Evolutionary conservation across 1,140 invertebrate species (phyloP).

Genomic region (Magallana ariakensis): DNA sequence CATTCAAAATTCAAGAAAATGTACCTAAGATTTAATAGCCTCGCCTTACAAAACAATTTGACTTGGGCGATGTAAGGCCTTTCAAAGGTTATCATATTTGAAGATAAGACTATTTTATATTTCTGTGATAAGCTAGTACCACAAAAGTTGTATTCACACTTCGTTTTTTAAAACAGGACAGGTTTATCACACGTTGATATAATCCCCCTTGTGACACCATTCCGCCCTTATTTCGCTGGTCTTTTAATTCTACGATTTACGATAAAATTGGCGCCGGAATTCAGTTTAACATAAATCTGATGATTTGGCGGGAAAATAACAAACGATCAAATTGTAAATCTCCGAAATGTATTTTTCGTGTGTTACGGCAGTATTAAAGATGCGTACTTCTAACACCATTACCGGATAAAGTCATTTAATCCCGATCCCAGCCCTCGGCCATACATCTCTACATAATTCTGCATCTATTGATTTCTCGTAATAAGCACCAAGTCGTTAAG

Average conservation of each 20-base stretch:
- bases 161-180: neutral
- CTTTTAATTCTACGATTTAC: neutral
- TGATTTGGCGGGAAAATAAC: constrained; percentile 30
- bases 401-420: constrained; percentile 32
- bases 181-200: neutral
- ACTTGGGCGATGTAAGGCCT: neutral
- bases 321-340: constrained; percentile 27
- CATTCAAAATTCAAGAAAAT: neutral
- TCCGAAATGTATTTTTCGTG: constrained; percentile 33
- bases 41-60: neutral
- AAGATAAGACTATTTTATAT: neutral
- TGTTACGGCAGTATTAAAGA: constrained; percentile 24
- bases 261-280: constrained; percentile 15
- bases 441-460: constrained; percentile 33
- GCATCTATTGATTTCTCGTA: constrained; percentile 33
- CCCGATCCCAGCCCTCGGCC: constrained; percentile 20
- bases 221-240: neutral
- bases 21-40: neutral
- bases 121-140: neutral
- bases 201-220: constrained; percentile 2
- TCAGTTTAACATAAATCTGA: constrained; percentile 19
- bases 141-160: neutral
- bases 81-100: neutral
- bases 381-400: constrained; percentile 33
- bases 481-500: constrained; percentile 29